These are phyloP conservation scores for Idaea biselata DNA, from an alignment of 2,888 invertebrate species.

Conservation along the genomic window DNA sequence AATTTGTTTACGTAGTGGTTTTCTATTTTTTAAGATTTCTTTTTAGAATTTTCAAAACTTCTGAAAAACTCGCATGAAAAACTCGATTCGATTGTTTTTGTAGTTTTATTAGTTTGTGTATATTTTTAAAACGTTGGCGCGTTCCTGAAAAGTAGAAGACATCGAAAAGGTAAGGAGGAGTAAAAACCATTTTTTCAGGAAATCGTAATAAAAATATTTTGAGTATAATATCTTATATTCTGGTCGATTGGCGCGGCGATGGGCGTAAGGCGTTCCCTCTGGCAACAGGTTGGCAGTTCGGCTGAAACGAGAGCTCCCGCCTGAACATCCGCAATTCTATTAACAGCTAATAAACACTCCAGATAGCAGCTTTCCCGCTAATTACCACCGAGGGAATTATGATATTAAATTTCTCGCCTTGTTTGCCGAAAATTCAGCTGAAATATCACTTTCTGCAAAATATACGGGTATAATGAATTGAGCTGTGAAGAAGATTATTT, in stretches of 20 bases:
- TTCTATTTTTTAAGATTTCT: slow-evolving; percentile 9
- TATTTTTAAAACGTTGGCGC: slow-evolving; percentile 37
- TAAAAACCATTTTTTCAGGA: slow-evolving; percentile 25
- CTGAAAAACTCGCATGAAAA: slow-evolving; percentile 18
- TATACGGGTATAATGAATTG: slow-evolving; percentile 38
- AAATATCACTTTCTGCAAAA: slow-evolving; percentile 46
- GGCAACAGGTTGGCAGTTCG: slow-evolving; percentile 71
- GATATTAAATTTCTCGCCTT: slow-evolving; percentile 57
- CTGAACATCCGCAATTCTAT: slow-evolving; percentile 61
- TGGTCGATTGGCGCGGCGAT: slow-evolving; percentile 46
- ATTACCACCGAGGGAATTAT: slow-evolving; percentile 58
- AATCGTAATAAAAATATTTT: slow-evolving; percentile 12
- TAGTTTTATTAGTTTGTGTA: slow-evolving; percentile 61
- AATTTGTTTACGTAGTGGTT: slow-evolving; percentile 22
- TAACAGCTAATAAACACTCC: slow-evolving; percentile 67
- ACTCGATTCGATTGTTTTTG: slow-evolving; percentile 47
- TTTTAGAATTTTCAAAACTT: slow-evolving; percentile 28
- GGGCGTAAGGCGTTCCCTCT: slow-evolving; percentile 78
- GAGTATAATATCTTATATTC: slow-evolving; percentile 15
- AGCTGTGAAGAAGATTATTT: slow-evolving; percentile 7
- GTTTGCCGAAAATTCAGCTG: slow-evolving; percentile 42
- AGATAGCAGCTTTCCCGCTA: slow-evolving; percentile 56
- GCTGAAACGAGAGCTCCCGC: slow-evolving; percentile 44
- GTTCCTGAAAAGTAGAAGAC: slow-evolving; percentile 23
- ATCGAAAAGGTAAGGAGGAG: slow-evolving; percentile 22